Percentiles rank a stretch among this genome's conserved stretches.
Evolutionary conservation across 2,113 vertebrate species (phyloP).

Genomic region (Corapipo altera): DNA sequence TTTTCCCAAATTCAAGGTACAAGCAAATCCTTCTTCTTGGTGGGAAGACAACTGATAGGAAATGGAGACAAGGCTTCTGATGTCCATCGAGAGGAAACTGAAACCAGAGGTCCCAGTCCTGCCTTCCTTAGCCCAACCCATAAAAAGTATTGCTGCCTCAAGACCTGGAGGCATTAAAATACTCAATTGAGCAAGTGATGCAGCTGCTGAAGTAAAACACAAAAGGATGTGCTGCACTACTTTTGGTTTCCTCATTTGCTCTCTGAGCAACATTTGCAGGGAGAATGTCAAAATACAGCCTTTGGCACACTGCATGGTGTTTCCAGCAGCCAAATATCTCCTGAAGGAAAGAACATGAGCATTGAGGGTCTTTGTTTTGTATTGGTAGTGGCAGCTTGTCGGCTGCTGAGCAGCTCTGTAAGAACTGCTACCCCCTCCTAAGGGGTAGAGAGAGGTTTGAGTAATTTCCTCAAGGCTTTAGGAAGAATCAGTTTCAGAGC

Average conservation of each 20-base stretch:
- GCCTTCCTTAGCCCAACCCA: neutral
- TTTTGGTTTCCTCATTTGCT: neutral
- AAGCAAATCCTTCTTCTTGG: neutral
- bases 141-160: rapidly evolving
- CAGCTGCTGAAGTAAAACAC: neutral
- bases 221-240: rapidly evolving
- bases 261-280: neutral
- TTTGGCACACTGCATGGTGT: neutral
- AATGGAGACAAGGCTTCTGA: neutral
- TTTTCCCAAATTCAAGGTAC: neutral
- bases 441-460: neutral
- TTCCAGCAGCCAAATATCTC: neutral
- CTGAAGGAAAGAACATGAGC: neutral
- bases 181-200: neutral
- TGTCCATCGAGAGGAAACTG: rapidly evolving
- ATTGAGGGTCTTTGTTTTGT: neutral
- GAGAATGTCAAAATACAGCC: neutral
- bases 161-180: neutral
- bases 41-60: neutral
- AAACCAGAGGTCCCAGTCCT: neutral
- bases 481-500: neutral
- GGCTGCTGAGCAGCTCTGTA: neutral
- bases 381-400: neutral
- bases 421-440: neutral
- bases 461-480: neutral